These are phyloP conservation scores for Solea senegalensis DNA, from an alignment of 2,113 vertebrate species.

Conservation along the genomic window DNA sequence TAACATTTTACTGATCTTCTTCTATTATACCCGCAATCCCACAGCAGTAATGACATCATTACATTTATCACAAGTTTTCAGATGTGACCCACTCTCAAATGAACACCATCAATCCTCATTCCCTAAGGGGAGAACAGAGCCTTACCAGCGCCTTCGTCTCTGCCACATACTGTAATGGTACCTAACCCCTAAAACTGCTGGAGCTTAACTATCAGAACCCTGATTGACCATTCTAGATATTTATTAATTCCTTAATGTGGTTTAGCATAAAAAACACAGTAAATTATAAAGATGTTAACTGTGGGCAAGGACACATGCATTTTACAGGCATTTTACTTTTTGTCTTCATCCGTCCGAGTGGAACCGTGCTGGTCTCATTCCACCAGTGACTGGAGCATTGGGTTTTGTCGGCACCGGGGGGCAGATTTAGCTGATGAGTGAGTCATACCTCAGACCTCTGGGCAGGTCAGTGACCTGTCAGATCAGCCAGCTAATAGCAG, in stretches of 20 bases:
- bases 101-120: constrained; percentile 64
- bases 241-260: constrained; percentile 12
- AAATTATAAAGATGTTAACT: neutral
- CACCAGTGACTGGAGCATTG: constrained; percentile 3
- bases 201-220: constrained; percentile 38
- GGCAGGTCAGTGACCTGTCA: constrained; percentile 63
- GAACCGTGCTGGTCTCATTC: constrained; percentile 4
- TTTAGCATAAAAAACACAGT: neutral
- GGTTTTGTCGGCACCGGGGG: constrained; percentile 19
- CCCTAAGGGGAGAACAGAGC: constrained; percentile 50
- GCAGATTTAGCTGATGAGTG: constrained; percentile 43
- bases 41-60: constrained; percentile 50
- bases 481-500: constrained; percentile 35
- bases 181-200: constrained; percentile 27
- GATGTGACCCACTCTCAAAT: constrained; percentile 62
- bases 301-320: neutral
- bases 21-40: neutral
- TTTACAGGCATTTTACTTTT: neutral
- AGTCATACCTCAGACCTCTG: constrained; percentile 59
- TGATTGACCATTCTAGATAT: constrained; percentile 25
- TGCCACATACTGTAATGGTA: constrained; percentile 39
- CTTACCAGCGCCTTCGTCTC: constrained; percentile 22
- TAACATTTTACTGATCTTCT: constrained; percentile 18
- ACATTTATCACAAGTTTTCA: constrained; percentile 63
- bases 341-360: neutral